Conservation (phyloP, 2,888 invertebrate species). For the Abscondita cerata region DNA sequence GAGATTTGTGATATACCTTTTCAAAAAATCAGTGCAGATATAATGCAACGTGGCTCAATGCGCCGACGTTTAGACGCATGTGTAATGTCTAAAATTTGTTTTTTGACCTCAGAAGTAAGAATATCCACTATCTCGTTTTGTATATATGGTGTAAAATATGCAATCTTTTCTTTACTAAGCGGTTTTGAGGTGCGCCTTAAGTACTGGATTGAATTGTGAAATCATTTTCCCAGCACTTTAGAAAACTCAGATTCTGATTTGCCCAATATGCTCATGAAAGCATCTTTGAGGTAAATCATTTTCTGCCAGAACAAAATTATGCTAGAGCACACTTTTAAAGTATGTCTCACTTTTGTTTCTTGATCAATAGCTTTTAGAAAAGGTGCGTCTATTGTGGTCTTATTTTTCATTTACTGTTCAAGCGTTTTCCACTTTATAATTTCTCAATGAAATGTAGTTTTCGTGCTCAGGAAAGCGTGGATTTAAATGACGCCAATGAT, state of each 20-base stretch:
- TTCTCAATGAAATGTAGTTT: too few relatives aligned
- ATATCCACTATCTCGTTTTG: neutral
- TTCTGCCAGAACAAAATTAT: slow-evolving; percentile 7
- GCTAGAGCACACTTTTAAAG: slow-evolving; percentile 1
- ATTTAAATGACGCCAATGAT: neutral
- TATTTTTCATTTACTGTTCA: neutral
- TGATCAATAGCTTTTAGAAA: neutral
- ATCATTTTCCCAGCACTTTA: neutral
- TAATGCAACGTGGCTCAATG: too few relatives aligned
- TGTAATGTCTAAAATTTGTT: neutral
- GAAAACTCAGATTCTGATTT: neutral
- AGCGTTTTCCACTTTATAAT: neutral
- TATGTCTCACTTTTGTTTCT: neutral
- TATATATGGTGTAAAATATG: neutral
- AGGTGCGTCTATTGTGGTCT: neutral
- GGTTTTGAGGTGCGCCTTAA: neutral
- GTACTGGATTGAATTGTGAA: slow-evolving; percentile 1
- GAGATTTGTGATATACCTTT: too few relatives aligned
- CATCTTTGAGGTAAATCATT: slow-evolving; percentile 1
- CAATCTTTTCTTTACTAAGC: neutral
- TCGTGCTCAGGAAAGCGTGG: neutral
- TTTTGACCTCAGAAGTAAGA: neutral
- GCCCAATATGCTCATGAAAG: neutral
- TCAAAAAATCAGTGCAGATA: too few relatives aligned
- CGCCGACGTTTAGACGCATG: too few relatives aligned